Conservation (phyloP, 2,113 vertebrate genomes). For the Columba livia region DNA sequence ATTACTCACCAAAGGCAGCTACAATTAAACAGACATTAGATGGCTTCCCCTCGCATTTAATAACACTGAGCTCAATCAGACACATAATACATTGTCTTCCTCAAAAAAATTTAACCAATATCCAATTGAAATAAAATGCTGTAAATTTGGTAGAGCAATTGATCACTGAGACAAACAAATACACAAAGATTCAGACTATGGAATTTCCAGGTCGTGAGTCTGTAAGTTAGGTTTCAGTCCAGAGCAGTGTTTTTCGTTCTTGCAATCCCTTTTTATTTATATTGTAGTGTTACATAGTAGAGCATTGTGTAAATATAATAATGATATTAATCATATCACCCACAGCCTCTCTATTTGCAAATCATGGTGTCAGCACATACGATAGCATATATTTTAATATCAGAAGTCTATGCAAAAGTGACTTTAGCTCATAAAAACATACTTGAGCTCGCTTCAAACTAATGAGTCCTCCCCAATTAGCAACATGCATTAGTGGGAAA, state of each 20-base stretch:
- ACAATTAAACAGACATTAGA: constrained; percentile 57
- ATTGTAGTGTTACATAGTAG: background rate
- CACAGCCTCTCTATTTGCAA: background rate
- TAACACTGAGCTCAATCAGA: background rate
- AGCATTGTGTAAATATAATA: background rate
- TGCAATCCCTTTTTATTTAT: background rate
- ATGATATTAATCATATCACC: background rate
- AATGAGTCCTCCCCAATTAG: background rate
- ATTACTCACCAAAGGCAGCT: constrained; percentile 48
- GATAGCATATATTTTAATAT: background rate
- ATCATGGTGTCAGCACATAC: background rate
- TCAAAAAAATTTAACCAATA: background rate
- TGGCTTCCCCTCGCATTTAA: constrained; percentile 19
- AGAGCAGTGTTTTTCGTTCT: background rate
- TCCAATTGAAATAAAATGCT: background rate
- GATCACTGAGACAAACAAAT: background rate
- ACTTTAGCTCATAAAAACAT: background rate
- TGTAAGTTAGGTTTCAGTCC: background rate
- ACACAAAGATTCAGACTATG: background rate
- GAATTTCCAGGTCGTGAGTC: background rate
- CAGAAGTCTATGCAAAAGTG: background rate
- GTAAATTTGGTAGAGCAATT: background rate
- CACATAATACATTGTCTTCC: background rate
- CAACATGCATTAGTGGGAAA: background rate
- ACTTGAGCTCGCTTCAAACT: background rate